Evolutionary conservation across 2,888 invertebrate species (phyloP), one percentile per base, ranked within the genome.

Genomic region (Hesperia comma): DNA sequence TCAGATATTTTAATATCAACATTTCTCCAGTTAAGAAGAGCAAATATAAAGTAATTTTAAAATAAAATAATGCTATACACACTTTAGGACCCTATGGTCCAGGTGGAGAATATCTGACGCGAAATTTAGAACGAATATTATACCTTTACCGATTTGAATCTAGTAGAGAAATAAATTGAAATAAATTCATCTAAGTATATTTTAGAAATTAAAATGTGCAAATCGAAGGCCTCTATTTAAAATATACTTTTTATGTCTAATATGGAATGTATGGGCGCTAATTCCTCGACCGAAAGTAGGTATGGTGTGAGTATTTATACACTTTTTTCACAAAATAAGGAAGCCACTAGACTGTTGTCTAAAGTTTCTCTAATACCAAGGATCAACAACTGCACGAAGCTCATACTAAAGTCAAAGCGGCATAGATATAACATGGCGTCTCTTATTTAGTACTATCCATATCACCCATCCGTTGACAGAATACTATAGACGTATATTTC

Each of bases 61-160:
- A 2, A 15, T 7, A 46, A 17, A 17, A 8, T 15, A 46, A 46
- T 12, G n/a, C 15, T 43, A 43, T 43, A 41, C 1, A 15, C 17
- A 46, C 43, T 46, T 46, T 46, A 15, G 7, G 7, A 15, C 43
- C 15, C 43, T 15, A 8, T 4, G 17, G 41, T 41, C 41, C 1
- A 41, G 14, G 14, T 2, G 41, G 0, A 7, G 7, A 7, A 17
- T 17, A 15, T 46, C 43, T 17, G 17, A 17, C 17, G 17, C 43
- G 17, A 46, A 1, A 17, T 17, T 15, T 17, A 17, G 17, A 17
- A 46, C 43, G 43, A 46, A 46, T 46, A 46, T 17, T 17, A 15
- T 46, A 46, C 17, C 43, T 46, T 17, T 46, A 46, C 43, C 43
- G 43, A 46, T 46, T 46, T 46, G 43, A 46, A 46, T 2, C 7